Base-by-base conservation (phyloP, 2,888 invertebrate genomes). In the Chymomyza fuscimana region DNA sequence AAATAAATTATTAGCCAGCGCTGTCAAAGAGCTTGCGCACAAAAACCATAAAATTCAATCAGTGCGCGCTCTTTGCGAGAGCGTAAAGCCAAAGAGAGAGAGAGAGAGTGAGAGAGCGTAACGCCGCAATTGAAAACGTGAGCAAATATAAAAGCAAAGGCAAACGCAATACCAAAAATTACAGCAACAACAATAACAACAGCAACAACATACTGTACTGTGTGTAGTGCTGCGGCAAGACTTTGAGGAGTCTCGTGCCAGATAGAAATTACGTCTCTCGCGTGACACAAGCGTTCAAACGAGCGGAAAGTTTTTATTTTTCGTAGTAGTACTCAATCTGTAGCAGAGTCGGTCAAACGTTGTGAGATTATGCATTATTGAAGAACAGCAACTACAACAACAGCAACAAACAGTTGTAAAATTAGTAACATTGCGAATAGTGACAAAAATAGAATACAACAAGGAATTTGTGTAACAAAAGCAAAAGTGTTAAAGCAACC, bases 191-290 rank as follows among this genome's bases (percentile, higher is more conserved):
- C 16, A 19, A 56, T 72, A 71, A 70, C 66, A 69, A 67, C 25
- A 12, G 25, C 10, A 19, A 25, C 56, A 56, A 79, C 62, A 70
- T 70, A 16, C 19, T 32, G 22, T 54, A 63, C 63, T 56, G 54
- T 59, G 69, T 85, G 78, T 75, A 77, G 77, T 76, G 77, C 74
- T 73, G 64, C 71, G 73, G 66, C 69, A 16, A 22, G 29, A 25
- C 5, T 58, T 25, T 15, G 19, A 1, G 1, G 52, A 62, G 67
- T 67, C 67, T 67, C 67, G 67, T 67, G 68, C 60, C 86, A 86
- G 82, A 87, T 87, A 77, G 81, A 82, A 79, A 84, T 88, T 89
- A 83, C 76, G 78, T 88, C 80, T 89, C 82, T 86, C 73, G 79
- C 76, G 82, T 79, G 87, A 74, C 77, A 84, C 86, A 87, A 87